These are phyloP conservation scores for Chymomyza costata DNA, from an alignment of 1,140 invertebrate genomes.

Conservation along the genomic window DNA sequence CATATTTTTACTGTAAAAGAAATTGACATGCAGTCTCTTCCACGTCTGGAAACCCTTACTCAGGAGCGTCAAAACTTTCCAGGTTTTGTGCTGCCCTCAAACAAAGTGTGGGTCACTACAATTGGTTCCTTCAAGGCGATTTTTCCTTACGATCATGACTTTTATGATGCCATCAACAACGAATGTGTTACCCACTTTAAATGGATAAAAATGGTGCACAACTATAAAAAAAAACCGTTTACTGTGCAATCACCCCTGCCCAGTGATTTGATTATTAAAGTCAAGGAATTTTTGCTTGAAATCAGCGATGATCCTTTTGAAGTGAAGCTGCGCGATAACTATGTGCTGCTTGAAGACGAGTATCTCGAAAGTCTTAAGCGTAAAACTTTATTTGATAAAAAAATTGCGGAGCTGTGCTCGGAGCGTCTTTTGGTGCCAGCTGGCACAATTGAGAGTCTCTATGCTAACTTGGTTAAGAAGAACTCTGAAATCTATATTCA, in stretches of 20 bases:
- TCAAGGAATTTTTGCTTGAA: conserved; percentile 89
- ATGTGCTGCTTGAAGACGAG: conserved; percentile 96
- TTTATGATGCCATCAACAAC: conserved; percentile 94
- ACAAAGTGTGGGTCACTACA: conserved; percentile 83
- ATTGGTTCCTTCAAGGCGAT: conserved; percentile 83
- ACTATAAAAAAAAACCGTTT: conserved; percentile 82
- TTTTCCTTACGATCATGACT: conserved; percentile 95
- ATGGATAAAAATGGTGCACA: conserved; percentile 91
- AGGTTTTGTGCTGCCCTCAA: conserved; percentile 82
- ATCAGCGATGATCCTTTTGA: conserved; percentile 99
- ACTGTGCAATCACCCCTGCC: conserved; percentile 83
- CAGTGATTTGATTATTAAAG: conserved; percentile 91
- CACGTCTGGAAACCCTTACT: conserved; percentile 80
- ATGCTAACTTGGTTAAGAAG: conserved; percentile 88
- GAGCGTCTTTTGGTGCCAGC: conserved; percentile 88
- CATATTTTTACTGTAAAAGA: conserved; percentile 86
- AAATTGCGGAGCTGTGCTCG: conserved; percentile 84
- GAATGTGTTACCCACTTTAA: conserved; percentile 91
- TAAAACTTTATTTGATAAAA: conserved; percentile 89
- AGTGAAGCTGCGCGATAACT: conserved; percentile 96
- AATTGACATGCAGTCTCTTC: conserved; percentile 78
- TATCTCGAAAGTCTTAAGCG: conserved; percentile 96
- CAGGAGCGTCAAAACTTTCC: conserved; percentile 84
- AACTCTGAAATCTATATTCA: conserved; percentile 97
- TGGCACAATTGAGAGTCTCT: conserved; percentile 89